Evolutionary conservation across 2,797 vertebrate species (phyloP), one percentile per base, ranked within the genome.

Genomic region (Enteromius argenteus): DNA sequence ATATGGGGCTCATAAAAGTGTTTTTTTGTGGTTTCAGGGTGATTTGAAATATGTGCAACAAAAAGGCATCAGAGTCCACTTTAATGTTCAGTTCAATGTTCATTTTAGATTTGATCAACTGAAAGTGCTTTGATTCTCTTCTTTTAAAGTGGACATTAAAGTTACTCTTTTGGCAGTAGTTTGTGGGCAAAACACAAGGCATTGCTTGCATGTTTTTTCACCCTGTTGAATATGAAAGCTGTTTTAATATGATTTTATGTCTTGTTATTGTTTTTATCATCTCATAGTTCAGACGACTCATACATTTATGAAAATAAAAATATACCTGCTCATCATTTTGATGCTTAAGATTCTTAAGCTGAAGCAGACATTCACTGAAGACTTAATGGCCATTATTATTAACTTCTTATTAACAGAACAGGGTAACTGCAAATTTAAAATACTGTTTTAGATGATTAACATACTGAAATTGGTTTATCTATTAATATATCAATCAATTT

Each of bases 91-190:
- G n/a, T n/a, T n/a, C n/a, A n/a, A n/a, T n/a, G n/a, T n/a, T n/a
- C n/a, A n/a, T n/a, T n/a, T n/a, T 4, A 68, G 35, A 68, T n/a
- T 39, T 39, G 32, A 67, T 37, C 17, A 46, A 46, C 14, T 72
- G 71, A 73, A 73, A 73, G 71, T 1, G 44, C 44, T 32, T 51
- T 51, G 15, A 73, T 73, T 72, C 10, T 30, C 27, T 19, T 73
- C 42, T 73, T 32, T 32, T 51, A 11, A 73, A 32, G 17, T 51
- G 8, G 15, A 72, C 15, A 19, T 73, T 60, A 62, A 23, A 62
- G 23, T 30, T 14, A 14, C 23, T 73, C 44, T 6, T 49, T 30
- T 49, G 44, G 15, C 69, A 49, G 23, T 4, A 32, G 27, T 21
- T 35, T 73, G 27, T 51, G 46, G 27, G 27, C 71, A 51, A 51